Base-by-base conservation (phyloP, 2,797 vertebrate species). In the Galago senegalensis region DNA sequence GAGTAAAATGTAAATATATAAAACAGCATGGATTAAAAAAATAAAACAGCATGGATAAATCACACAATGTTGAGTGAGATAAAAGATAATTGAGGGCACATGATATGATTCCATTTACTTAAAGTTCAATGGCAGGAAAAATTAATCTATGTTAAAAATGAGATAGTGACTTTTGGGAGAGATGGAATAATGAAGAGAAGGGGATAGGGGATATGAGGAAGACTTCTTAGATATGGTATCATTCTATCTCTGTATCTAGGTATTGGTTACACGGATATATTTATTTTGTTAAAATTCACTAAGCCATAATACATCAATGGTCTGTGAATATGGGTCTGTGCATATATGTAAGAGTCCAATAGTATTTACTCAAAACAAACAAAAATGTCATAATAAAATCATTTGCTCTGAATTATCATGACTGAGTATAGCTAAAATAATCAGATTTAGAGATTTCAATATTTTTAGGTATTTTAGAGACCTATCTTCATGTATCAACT, bases 281-380 rank as follows among this genome's bases (percentile, higher is more conserved):
- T 81, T 95, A 12, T 63, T 95, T 85, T 94, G 37, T 80, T 69
- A 93, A 94, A 69, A 43, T 43, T 60, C 20, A 12, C 60, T 93
- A 77, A 92, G 31, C 21, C 81, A 34, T 80, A 83, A 34, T 80
- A 83, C 1, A 46, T 13, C 0, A 89, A 9, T 34, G 31, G 31
- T 61, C 5, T 93, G 1, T 72, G 9, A 13, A 18, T 75, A 76
- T 18, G 13, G 20, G 13, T 63, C 16, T 67, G 21, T 84, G 21
- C 27, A 9, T 25, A 11, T 43, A 37, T 11, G 12, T 9, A 10
- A 29, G 37, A 6, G 2, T 34, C 89, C 70, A 79, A 60, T 80
- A 61, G 37, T 27, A 75, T 63, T 56, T 89, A 1, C 20, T 79
- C 46, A 69, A 82, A 93, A 70, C 49, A 63, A 43, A 31, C 17